These are phyloP conservation scores for Mohoua ochrocephala DNA, from an alignment of 2,113 vertebrate species.

Conservation along the genomic window DNA sequence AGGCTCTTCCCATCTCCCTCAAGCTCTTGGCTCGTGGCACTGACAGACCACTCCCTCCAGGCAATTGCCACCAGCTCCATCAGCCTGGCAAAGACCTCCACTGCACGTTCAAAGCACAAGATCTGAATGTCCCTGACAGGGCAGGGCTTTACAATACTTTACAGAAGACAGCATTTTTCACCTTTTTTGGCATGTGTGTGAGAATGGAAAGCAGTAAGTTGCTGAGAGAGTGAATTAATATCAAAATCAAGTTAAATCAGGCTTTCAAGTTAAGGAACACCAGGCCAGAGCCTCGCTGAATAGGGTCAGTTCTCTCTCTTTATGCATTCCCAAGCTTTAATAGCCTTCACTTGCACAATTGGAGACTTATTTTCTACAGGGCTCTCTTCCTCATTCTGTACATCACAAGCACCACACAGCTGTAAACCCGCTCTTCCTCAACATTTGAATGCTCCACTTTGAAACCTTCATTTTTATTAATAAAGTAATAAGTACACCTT, in stretches of 20 bases:
- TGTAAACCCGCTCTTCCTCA: background rate
- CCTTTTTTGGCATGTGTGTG: background rate
- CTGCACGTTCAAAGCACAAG: background rate
- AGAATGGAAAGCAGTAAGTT: background rate
- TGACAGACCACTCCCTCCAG: background rate
- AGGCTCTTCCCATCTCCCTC: accelerated
- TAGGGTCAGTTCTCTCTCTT: background rate
- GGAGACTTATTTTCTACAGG: background rate
- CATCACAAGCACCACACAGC: background rate
- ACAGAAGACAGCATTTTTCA: background rate
- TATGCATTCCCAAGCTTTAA: background rate
- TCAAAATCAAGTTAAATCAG: background rate
- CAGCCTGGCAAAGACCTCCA: background rate
- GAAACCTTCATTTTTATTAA: background rate
- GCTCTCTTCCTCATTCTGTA: background rate
- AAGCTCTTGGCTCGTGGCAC: background rate
- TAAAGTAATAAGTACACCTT: background rate
- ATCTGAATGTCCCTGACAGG: no score
- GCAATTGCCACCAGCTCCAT: background rate
- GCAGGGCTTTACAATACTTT: background rate
- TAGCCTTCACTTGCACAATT: background rate
- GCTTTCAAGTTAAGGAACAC: background rate
- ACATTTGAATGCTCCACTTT: background rate
- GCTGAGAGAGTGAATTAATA: background rate
- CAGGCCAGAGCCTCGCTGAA: background rate